Evolutionary conservation across 2,888 invertebrate species (phyloP).

Genomic region (Drosophila longiperda): DNA sequence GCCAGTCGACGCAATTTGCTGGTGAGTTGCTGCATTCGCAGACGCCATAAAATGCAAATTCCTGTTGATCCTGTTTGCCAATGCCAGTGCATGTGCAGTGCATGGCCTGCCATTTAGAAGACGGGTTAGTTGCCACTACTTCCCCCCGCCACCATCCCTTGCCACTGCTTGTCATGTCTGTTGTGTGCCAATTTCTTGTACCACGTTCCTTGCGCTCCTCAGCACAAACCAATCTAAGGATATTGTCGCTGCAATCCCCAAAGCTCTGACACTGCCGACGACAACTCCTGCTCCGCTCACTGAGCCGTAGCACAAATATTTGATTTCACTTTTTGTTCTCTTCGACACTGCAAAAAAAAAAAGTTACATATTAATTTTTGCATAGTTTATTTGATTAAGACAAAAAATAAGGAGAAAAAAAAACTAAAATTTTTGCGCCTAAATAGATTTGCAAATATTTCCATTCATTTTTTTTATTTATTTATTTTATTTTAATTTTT

Average conservation of each 20-base stretch:
- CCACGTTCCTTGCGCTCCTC: slow-evolving; percentile 65
- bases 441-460: too few species aligned
- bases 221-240: slow-evolving; percentile 79
- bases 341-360: slow-evolving; percentile 29
- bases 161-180: slow-evolving; percentile 63
- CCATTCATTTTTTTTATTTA: too few species aligned
- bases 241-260: slow-evolving; percentile 72
- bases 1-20: slow-evolving; percentile 14
- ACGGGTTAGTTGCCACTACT: slow-evolving; percentile 37
- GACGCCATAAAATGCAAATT: slow-evolving; percentile 81
- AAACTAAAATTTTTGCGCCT: background rate
- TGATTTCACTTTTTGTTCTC: slow-evolving; percentile 62
- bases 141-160: too few species aligned
- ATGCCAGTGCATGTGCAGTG: slow-evolving; percentile 76
- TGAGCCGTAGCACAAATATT: slow-evolving; percentile 68
- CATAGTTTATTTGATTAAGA: too few species aligned
- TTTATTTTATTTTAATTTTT: background rate
- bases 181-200: slow-evolving; percentile 73
- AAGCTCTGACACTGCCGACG: slow-evolving; percentile 30
- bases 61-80: slow-evolving; percentile 78
- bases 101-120: slow-evolving; percentile 67
- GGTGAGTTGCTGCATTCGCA: slow-evolving; percentile 60
- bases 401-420: background rate
- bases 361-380: background rate
- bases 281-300: slow-evolving; percentile 24